Evolutionary conservation across 2,113 vertebrate species (phyloP).

Genomic region (Chlamydotis undulata): DNA sequence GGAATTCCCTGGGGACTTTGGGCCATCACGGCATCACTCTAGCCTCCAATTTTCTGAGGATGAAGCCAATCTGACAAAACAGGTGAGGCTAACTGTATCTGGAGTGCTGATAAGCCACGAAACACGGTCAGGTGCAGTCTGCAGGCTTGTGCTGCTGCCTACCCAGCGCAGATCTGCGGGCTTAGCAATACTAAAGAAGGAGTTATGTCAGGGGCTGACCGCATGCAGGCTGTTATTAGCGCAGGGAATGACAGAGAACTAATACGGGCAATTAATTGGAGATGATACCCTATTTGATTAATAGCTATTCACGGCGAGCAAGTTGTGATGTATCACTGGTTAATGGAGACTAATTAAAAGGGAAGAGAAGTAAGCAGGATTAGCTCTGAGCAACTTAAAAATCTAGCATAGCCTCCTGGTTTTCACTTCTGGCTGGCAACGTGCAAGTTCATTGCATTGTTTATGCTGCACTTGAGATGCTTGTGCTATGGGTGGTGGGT

Average conservation of each 20-base stretch:
- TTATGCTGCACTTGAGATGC: fast-evolving
- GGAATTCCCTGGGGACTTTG: background rate
- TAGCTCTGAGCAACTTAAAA: background rate
- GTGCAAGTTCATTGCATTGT: background rate
- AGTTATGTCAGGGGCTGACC: background rate
- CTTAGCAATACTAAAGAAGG: background rate
- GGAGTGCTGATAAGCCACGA: background rate
- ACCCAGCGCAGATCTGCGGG: background rate
- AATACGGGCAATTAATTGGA: background rate
- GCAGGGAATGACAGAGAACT: background rate
- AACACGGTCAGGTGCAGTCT: background rate
- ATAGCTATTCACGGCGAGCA: background rate
- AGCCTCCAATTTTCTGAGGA: background rate
- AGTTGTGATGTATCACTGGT: background rate
- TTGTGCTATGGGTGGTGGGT: background rate
- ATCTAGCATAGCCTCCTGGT: background rate
- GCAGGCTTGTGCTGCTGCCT: background rate
- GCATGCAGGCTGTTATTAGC: background rate
- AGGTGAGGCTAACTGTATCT: background rate
- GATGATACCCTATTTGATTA: background rate
- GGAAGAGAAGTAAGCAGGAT: background rate
- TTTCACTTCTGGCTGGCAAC: background rate
- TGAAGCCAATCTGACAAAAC: background rate
- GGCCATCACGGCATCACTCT: fast-evolving
- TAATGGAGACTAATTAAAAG: background rate